Conservation (phyloP, 2,797 vertebrate genomes). For the Enteromius fasciolatus region DNA sequence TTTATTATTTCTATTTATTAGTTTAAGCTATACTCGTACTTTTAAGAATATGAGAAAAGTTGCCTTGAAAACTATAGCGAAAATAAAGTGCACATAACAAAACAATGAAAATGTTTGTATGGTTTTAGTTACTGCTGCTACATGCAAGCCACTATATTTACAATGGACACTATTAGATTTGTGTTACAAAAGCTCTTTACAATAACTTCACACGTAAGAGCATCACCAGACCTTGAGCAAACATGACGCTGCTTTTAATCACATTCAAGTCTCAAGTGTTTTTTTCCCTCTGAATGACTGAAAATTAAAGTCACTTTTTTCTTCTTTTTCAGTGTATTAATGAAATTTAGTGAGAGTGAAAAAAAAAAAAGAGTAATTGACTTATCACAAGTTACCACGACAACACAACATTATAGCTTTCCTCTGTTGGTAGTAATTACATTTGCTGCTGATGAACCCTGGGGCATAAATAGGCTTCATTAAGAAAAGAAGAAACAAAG, state of each 20-base stretch:
- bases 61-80: not conserved
- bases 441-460: conserved; percentile 24
- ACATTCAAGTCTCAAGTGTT: not conserved
- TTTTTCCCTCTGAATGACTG: not conserved
- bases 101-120: not conserved
- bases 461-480: not conserved
- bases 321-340: not conserved
- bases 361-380: conserved; percentile 26
- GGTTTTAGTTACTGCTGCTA: not conserved
- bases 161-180: not conserved
- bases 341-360: not conserved
- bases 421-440: not conserved
- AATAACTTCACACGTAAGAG: not conserved
- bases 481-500: not conserved
- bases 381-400: conserved; percentile 27
- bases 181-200: not conserved
- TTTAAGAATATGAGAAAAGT: not conserved
- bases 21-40: too few species aligned
- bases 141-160: not conserved
- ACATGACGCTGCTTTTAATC: not conserved
- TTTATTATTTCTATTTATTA: not conserved
- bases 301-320: not conserved
- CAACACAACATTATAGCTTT: conserved; percentile 21
- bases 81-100: conserved; percentile 8
- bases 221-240: conserved; percentile 2